These are phyloP conservation scores for Eulemur macaco DNA, from an alignment of 2,113 vertebrate species.

Conservation along the genomic window DNA sequence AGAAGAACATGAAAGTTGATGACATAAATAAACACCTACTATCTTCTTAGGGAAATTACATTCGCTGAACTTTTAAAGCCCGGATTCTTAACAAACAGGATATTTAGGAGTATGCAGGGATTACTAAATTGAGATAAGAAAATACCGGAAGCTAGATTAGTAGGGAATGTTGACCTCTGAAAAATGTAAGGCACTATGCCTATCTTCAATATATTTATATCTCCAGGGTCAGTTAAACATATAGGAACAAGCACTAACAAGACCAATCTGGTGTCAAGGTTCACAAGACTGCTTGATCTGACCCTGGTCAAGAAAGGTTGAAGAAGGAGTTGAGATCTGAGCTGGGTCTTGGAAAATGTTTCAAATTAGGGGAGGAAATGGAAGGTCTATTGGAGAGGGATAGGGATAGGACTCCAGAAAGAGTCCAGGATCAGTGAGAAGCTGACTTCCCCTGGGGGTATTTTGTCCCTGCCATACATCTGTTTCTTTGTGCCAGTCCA, in stretches of 20 bases:
- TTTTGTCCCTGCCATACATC: background rate
- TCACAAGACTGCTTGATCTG: background rate
- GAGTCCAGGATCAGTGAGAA: background rate
- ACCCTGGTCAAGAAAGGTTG: background rate
- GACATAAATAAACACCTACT: background rate
- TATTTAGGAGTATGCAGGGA: background rate
- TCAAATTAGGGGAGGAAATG: background rate
- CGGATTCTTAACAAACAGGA: background rate
- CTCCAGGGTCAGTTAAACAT: background rate
- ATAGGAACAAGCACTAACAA: background rate
- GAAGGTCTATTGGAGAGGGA: background rate
- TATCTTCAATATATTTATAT: background rate
- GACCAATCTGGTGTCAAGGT: background rate
- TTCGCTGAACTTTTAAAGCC: background rate
- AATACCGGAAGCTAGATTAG: background rate
- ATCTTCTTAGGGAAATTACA: background rate
- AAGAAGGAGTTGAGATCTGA: background rate
- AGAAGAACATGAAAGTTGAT: background rate
- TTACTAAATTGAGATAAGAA: background rate
- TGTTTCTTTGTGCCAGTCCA: background rate
- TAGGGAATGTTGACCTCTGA: background rate
- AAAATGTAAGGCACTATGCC: background rate
- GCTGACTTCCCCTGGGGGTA: fast-evolving
- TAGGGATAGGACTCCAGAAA: background rate
- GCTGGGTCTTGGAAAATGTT: background rate